phyloP scores from a whole-genome alignment of 2,888 invertebrate species.

The Drosophila yooni region DNA sequence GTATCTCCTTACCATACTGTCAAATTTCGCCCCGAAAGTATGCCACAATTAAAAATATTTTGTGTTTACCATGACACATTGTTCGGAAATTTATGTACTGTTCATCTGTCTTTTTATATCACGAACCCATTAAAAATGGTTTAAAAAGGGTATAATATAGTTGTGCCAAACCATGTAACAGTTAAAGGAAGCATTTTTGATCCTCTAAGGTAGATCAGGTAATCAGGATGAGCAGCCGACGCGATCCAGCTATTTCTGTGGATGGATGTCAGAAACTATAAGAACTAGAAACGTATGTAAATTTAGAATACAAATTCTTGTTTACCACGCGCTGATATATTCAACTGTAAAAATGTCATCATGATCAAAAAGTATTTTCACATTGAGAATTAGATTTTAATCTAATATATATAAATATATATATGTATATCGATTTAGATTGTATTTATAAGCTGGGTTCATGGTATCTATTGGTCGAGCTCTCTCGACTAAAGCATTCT shows the following conservation, averaged over 20 bases:
- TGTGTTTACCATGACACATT: constrained; percentile 4
- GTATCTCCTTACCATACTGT: not conserved
- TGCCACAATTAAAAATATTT: constrained; percentile 7
- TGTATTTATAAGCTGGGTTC: not conserved
- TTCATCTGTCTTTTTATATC: not conserved
- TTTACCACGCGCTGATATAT: not conserved
- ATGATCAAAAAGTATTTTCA: not conserved
- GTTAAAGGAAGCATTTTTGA: not conserved
- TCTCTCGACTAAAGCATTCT: not conserved
- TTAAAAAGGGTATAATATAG: not conserved
- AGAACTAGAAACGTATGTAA: not conserved
- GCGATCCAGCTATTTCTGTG: not conserved
- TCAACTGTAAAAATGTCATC: not conserved
- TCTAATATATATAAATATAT: no score
- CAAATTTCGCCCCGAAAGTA: constrained; percentile 20
- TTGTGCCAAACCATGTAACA: not conserved
- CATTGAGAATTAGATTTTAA: not conserved
- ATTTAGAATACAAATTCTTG: not conserved
- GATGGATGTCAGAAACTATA: not conserved
- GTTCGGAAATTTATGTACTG: not conserved
- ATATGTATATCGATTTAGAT: not conserved
- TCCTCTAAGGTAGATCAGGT: not conserved
- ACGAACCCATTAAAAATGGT: not conserved
- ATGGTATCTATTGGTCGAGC: not conserved
- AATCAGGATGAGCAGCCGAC: not conserved